Conservation (phyloP, 2,888 invertebrate species). For the Melinopterus prodromus region DNA sequence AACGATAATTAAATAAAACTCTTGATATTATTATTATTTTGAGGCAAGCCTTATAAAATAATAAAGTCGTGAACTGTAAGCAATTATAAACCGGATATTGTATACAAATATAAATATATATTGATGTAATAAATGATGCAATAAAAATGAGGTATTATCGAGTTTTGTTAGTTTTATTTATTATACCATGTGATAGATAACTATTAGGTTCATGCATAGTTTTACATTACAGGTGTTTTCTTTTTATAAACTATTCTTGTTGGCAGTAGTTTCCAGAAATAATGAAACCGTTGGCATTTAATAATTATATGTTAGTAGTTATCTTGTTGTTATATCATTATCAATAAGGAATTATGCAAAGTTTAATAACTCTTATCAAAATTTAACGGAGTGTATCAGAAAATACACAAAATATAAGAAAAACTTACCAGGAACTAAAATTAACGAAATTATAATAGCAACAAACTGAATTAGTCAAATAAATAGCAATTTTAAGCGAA, state of each 20-base stretch:
- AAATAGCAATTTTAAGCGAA: too few relatives aligned
- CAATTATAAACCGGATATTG: not conserved
- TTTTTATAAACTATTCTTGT: too few relatives aligned
- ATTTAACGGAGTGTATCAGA: not conserved
- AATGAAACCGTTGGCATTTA: not conserved
- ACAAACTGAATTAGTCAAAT: not conserved
- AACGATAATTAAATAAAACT: too few relatives aligned
- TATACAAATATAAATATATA: not conserved
- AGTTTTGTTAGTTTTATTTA: not conserved
- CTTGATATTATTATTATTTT: too few relatives aligned
- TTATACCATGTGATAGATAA: too few relatives aligned
- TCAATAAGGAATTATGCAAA: not conserved
- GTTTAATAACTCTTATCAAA: not conserved
- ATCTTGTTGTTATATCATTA: not conserved
- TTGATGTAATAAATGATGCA: constrained; percentile 4
- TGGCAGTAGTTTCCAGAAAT: not conserved
- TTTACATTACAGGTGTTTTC: too few relatives aligned
- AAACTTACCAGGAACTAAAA: not conserved
- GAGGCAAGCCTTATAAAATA: not conserved
- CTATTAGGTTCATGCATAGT: too few relatives aligned
- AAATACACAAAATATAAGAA: not conserved
- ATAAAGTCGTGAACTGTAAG: not conserved
- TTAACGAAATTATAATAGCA: not conserved
- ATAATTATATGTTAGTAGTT: not conserved
- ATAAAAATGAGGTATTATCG: not conserved